Conservation (phyloP, 2,113 vertebrate species). For the Colius striatus region DNA sequence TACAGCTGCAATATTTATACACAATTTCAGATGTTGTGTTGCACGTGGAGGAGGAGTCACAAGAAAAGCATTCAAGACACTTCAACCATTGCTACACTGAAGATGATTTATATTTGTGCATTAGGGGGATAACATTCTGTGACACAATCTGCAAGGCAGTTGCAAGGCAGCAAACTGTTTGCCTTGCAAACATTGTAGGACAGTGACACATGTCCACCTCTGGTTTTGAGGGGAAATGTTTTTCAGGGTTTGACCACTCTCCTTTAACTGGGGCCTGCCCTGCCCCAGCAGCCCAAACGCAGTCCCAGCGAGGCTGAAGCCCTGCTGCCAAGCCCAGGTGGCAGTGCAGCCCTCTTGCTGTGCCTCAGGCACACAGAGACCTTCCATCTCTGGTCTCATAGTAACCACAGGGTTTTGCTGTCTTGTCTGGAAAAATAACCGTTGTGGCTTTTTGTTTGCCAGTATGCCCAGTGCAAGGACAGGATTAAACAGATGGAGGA, state of each 20-base stretch:
- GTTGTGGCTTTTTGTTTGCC: neutral
- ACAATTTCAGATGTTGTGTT: neutral
- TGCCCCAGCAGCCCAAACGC: fast-evolving
- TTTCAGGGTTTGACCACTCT: neutral
- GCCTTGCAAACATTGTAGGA: neutral
- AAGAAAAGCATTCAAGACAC: neutral
- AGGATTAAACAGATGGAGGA: conserved; percentile 77
- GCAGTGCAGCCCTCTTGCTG: neutral
- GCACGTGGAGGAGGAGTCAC: neutral
- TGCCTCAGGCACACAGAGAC: neutral
- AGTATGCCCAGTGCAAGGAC: conserved; percentile 89
- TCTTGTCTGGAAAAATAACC: neutral
- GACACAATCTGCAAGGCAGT: neutral
- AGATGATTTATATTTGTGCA: neutral
- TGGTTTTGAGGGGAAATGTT: neutral
- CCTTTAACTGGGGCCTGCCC: fast-evolving
- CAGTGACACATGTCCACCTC: fast-evolving
- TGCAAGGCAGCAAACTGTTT: too few relatives aligned
- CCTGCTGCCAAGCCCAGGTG: neutral
- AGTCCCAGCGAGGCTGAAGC: neutral
- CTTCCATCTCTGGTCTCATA: neutral
- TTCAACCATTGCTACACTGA: neutral
- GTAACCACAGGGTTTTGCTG: fast-evolving
- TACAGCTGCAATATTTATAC: neutral
- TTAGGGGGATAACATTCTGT: neutral